phyloP scores from a whole-genome alignment of 2,113 vertebrate species.

The Ahaetulla prasina region DNA sequence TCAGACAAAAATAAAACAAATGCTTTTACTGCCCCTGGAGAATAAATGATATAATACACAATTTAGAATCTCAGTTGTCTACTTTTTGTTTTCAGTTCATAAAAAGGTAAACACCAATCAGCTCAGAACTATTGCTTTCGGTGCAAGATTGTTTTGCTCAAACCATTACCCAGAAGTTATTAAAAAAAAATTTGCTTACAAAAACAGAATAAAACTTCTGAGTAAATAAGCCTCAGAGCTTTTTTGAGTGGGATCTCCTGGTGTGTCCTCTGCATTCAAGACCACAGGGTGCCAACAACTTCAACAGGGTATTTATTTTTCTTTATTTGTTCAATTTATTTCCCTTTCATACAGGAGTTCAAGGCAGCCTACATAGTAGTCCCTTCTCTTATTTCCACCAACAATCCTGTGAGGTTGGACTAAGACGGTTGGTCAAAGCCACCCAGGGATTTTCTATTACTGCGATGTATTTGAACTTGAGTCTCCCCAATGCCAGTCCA shows the following conservation, averaged over 20 bases:
- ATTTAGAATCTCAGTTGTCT: conserved; percentile 55
- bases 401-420: not conserved
- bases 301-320: not conserved
- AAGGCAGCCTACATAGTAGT: not conserved
- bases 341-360: not conserved
- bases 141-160: conserved; percentile 21
- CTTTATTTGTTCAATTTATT: not conserved
- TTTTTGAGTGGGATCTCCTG: not conserved
- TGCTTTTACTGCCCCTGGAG: conserved; percentile 64
- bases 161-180: conserved; percentile 43
- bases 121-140: conserved; percentile 41
- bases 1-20: conserved; percentile 66
- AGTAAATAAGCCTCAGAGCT: not conserved
- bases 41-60: conserved; percentile 62
- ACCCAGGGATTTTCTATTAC: not conserved
- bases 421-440: not conserved
- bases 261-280: not conserved
- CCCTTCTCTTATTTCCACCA: not conserved
- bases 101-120: conserved; percentile 45
- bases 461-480: not conserved
- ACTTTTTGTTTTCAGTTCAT: conserved; percentile 58
- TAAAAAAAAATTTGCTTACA: not conserved
- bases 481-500: not conserved
- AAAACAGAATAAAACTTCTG: conserved; percentile 22
- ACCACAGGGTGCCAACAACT: not conserved